Conservation (phyloP, 2,888 invertebrate genomes). For the Eupithecia centaureata region DNA sequence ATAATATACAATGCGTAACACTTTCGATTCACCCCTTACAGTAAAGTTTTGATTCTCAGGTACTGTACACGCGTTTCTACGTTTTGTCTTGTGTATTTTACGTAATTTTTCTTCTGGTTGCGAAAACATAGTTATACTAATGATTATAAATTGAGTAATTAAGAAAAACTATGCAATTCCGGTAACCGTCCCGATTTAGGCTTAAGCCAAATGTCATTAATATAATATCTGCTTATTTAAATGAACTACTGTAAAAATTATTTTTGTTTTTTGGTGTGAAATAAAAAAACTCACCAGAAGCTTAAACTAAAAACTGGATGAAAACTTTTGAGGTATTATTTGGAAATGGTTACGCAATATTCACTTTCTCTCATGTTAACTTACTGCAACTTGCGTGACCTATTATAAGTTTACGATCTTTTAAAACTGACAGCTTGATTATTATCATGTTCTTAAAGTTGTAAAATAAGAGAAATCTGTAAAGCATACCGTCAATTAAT, state of each 20-base stretch:
- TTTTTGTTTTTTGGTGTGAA: not conserved
- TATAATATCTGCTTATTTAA: too few relatives aligned
- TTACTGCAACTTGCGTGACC: slow-evolving; percentile 12
- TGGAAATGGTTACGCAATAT: slow-evolving; percentile 10
- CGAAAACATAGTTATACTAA: too few relatives aligned
- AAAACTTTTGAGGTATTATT: not conserved
- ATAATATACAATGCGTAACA: slow-evolving; percentile 17
- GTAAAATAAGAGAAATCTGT: slow-evolving; percentile 10
- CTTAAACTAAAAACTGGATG: not conserved
- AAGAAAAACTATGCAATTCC: too few relatives aligned
- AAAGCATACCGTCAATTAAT: not conserved
- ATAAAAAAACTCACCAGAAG: not conserved
- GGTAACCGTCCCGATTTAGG: too few relatives aligned
- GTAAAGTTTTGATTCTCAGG: not conserved
- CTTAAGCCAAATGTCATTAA: too few relatives aligned
- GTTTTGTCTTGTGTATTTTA: not conserved
- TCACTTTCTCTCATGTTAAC: slow-evolving; percentile 20
- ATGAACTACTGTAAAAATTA: too few relatives aligned
- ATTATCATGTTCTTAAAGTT: slow-evolving; percentile 4
- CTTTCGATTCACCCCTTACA: slow-evolving; percentile 10
- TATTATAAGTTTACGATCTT: slow-evolving; percentile 23
- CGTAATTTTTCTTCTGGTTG: too few relatives aligned
- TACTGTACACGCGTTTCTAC: not conserved
- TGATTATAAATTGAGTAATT: too few relatives aligned
- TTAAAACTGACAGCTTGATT: slow-evolving; percentile 24